Base-by-base conservation (phyloP, 2,888 invertebrate species). In the Sarcophaga rosellei region DNA sequence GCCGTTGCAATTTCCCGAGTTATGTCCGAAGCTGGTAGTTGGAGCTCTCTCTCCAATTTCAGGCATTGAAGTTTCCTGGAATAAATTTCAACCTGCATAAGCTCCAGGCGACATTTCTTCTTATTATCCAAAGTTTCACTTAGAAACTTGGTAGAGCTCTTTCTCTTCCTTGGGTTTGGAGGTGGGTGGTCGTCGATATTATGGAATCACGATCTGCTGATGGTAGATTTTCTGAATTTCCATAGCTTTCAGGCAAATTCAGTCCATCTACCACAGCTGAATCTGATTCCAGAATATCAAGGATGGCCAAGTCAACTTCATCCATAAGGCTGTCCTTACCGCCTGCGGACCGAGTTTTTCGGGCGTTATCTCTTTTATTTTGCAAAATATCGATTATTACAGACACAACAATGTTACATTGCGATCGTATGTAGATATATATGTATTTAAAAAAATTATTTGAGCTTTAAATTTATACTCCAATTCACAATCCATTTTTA, bases 101-200 rank as follows among this genome's bases (percentile, higher is more conserved):
- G 84, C 65, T 84, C 75, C 84, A 84, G 79, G 12, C 81, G 80
- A 80, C 61, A 66, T 80, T 80, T 80, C 72, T 73, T 84, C 57
- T 84, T 76, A 20, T 45, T 75, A 81, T 61, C 62, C 25, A 73
- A 73, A 73, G 72, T 81, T 81, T 81, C 66, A 73, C 65, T 75
- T 75, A 69, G 81, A 81, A 81, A 75, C 75, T 81, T 69, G 75
- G 81, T 69, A 81, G 74, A 74, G 74, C 62, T 81, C 11, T 73
- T 72, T 66, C 73, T 73, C 59, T 81, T 81, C 68, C 69, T 82
- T 74, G n/a, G 57, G 61, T 66, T 35, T 82, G 57, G 47, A 66
- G 76, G 59, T 76, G 82, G 82, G 63, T 76, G 69, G 25, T 25
- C 25, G 25, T 25, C 25, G 25, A 25, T 25, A 25, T 25, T 25